A percentile compares a stretch with the other conserved stretches of the same genome.
These are phyloP conservation scores for Clarias gariepinus DNA, from an alignment of 2,113 vertebrate genomes.

Conservation along the genomic window DNA sequence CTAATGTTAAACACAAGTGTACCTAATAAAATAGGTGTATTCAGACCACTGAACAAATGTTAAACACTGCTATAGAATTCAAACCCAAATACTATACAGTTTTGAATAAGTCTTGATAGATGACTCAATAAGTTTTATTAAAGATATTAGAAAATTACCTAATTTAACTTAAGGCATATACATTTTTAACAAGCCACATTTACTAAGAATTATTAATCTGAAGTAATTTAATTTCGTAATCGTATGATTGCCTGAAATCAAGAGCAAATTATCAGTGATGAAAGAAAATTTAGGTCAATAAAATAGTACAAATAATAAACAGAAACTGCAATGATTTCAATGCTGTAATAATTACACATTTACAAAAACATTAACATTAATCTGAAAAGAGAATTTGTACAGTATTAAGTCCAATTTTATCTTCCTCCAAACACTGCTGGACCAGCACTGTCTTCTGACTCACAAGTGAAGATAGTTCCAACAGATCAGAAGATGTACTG, in stretches of 20 bases:
- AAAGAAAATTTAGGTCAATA: not conserved
- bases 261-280: not conserved
- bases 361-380: conserved; percentile 37
- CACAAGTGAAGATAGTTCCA: conserved; percentile 73
- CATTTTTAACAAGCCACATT: not conserved
- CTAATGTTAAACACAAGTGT: not conserved
- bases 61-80: not conserved
- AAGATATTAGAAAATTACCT: too few relatives aligned
- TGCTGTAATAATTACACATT: conserved; percentile 22
- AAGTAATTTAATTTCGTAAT: not conserved
- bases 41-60: not conserved
- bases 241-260: not conserved
- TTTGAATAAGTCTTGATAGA: not conserved
- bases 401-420: conserved; percentile 58
- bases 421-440: conserved; percentile 66
- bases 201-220: not conserved
- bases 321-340: not conserved
- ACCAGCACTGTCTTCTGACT: conserved; percentile 71
- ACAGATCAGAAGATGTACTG: conserved; percentile 63
- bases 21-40: not conserved
- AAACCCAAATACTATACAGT: not conserved
- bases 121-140: too few relatives aligned
- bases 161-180: not conserved
- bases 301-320: not conserved
- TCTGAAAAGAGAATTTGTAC: conserved; percentile 61